Base-by-base conservation (phyloP, 2,888 invertebrate genomes). In the Cheilosia scutellata region DNA sequence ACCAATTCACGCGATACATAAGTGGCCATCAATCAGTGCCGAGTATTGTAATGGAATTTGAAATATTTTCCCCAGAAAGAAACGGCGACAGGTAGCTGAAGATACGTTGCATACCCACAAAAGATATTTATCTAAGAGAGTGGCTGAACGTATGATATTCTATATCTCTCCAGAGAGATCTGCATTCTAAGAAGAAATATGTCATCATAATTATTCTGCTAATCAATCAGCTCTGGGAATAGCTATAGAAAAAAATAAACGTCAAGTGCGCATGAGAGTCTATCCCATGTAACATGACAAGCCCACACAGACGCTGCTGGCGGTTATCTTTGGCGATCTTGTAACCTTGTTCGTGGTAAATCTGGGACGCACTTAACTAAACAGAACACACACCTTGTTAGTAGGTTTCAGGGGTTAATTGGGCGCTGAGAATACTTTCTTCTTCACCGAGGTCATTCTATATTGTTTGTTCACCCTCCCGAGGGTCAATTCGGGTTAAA, bases 1-100 rank as follows among this genome's bases (percentile, higher is more conserved):
- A 62, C 68, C 68, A 83, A 74, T 78, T 74, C 72, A 74, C 72
- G 57, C 62, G 51, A 44, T n/a, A 62, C 55, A 42, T 57, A 57
- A 75, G 75, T 76, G 79, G 16, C 84, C 31, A 79, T 84, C 84
- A 75, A 79, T 84, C 79, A 84, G 49, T 44, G 62, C 47, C 47
- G 57, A 25, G 62, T 29, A 20, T 47, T 44, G 27, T 57, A 47
- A 53, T 79, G 65, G 79, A 58, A 84, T 74, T 79, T 42, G 37
- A 70, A 62, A 55, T 25, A 47, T 62, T 63, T 58, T 53, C 60
- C 27, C 66, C 44, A 53, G 27, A 65, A 51, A 63, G 7, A 0
- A 9, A 37, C 11, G 3, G 13, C 63, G 65, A 72, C 78, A 79
- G 78, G 78, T 79, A 79, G 78, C 65, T 31, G 51, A 9, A 47